Evolutionary conservation across 1,140 invertebrate genomes (phyloP).

Genomic region (Psilanteris sp.): DNA sequence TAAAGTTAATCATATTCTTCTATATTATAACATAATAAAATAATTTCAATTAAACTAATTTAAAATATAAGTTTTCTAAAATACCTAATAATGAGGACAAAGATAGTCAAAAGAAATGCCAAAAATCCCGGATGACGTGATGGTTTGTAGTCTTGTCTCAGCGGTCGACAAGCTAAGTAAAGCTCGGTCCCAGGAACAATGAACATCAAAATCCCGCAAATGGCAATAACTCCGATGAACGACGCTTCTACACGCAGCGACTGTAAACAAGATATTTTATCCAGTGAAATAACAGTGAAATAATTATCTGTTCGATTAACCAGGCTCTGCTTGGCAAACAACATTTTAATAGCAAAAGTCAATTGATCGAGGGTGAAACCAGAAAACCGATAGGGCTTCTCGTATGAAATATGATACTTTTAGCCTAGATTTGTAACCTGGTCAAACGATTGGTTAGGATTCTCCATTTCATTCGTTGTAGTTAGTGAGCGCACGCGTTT

Average conservation of each 20-base stretch:
- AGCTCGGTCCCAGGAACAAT: constrained; percentile 75
- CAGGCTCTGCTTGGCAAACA: not conserved
- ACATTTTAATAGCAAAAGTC: constrained; percentile 1
- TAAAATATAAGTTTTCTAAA: too few species aligned
- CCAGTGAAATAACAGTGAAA: not conserved
- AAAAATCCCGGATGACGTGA: constrained; percentile 67
- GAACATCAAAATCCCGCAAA: constrained; percentile 73
- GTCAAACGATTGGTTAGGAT: constrained; percentile 3
- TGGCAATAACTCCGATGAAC: constrained; percentile 68
- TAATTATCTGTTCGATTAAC: not conserved
- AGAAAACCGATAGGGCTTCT: constrained; percentile 9
- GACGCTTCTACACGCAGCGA: constrained; percentile 70
- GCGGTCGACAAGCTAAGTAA: constrained; percentile 75
- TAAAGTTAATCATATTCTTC: too few species aligned
- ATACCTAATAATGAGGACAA: constrained; percentile 71
- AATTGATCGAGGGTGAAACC: not conserved
- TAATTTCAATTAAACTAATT: too few species aligned
- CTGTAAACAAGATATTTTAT: constrained; percentile 56
- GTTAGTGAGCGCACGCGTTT: too few species aligned
- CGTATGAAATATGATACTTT: constrained; percentile 18
- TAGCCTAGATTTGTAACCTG: not conserved
- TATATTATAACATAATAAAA: too few species aligned
- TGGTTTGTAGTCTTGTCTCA: constrained; percentile 71
- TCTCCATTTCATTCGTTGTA: not conserved
- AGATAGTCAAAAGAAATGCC: constrained; percentile 69